phyloP scores from a whole-genome alignment of 2,113 vertebrate genomes.

The Microtus pennsylvanicus region DNA sequence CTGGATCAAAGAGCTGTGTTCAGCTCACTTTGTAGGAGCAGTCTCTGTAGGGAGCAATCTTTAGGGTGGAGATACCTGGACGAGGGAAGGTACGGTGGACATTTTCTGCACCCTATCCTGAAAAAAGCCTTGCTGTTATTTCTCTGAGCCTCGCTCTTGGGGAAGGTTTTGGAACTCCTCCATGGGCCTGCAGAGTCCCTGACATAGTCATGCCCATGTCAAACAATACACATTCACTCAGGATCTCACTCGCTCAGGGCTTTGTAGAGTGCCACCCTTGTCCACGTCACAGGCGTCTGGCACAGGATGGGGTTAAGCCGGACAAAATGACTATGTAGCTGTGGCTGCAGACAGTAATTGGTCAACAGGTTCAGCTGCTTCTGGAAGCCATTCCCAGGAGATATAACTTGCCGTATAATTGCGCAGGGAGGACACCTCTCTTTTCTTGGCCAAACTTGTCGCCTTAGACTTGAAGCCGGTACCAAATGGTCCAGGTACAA shows the following conservation, averaged over 20 bases:
- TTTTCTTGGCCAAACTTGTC: not conserved
- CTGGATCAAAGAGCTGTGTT: not conserved
- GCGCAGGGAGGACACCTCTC: not conserved
- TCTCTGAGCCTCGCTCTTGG: not conserved
- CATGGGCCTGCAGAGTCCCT: not conserved
- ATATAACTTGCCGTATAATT: not conserved
- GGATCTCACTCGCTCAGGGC: not conserved
- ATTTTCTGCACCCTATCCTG: not conserved
- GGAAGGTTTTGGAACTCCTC: not conserved
- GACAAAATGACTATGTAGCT: conserved; percentile 29
- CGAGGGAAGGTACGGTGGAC: not conserved
- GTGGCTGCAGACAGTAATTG: conserved; percentile 42
- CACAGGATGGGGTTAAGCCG: not conserved
- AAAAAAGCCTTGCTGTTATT: not conserved
- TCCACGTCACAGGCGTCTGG: not conserved
- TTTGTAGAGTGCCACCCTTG: not conserved
- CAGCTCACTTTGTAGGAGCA: not conserved
- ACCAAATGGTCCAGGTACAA: not conserved
- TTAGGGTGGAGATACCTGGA: not conserved
- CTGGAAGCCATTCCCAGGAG: conserved; percentile 7
- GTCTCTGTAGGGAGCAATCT: not conserved
- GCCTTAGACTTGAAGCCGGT: not conserved
- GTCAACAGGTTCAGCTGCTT: conserved; percentile 49
- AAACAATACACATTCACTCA: not conserved
- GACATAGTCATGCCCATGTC: no score